phyloP scores from a whole-genome alignment of 2,797 vertebrate species.

The Peromyscus attwateri region DNA sequence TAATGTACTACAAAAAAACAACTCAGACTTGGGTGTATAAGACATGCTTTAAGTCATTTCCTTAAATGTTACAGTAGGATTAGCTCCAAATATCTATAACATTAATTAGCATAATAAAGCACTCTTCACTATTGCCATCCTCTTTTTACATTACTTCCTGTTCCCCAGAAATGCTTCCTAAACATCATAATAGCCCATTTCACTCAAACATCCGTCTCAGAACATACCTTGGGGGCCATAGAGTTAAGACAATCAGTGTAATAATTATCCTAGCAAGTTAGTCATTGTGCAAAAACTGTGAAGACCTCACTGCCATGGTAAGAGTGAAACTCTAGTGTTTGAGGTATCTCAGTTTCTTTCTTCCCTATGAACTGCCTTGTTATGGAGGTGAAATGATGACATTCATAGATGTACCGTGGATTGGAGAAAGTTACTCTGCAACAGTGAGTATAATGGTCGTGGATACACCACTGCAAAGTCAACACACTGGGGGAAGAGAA shows the following conservation, averaged over 20 bases:
- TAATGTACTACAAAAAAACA: not conserved
- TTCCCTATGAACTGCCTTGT: not conserved
- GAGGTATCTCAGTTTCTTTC: not conserved
- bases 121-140: not conserved
- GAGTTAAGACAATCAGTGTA: not conserved
- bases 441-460: not conserved
- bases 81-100: not conserved
- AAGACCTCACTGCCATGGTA: not conserved
- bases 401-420: not conserved
- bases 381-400: not conserved
- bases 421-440: not conserved
- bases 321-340: not conserved
- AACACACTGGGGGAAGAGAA: not conserved
- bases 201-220: not conserved
- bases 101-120: constrained; percentile 26
- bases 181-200: not conserved
- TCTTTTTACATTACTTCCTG: not conserved
- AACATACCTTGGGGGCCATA: not conserved
- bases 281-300: not conserved
- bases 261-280: not conserved
- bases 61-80: not conserved
- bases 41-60: not conserved
- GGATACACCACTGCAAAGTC: not conserved
- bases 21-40: not conserved
- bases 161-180: not conserved